A percentile compares a stretch with the other conserved stretches of the same genome.
phyloP scores from a whole-genome alignment of 2,113 vertebrate genomes.

The Recurvirostra avosetta region DNA sequence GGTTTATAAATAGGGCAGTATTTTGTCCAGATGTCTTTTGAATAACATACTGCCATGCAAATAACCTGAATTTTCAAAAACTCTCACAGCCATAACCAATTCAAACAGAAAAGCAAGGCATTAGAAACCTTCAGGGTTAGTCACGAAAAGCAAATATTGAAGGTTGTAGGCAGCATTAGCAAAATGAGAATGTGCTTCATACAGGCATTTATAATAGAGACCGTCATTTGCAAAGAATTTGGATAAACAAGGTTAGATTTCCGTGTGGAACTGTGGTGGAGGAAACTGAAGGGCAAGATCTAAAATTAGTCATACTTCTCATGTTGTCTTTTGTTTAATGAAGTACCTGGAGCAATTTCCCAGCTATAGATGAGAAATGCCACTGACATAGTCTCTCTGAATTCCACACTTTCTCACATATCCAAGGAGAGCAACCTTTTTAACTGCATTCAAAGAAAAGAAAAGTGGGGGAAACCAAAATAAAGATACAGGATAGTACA shows the following conservation, averaged over 20 bases:
- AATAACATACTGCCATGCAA: not conserved
- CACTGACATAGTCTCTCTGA: not conserved
- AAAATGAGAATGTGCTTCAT: not conserved
- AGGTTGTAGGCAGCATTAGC: not conserved
- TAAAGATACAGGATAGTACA: not conserved
- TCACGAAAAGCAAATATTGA: conserved; percentile 33
- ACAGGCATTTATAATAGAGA: not conserved
- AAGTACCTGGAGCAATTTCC: conserved; percentile 13
- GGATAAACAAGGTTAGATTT: conserved; percentile 31
- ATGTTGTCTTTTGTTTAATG: conserved; percentile 1
- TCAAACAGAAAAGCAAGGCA: not conserved
- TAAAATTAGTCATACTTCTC: conserved; percentile 4
- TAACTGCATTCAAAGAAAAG: not conserved
- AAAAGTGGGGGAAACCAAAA: not conserved
- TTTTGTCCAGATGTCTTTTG: not conserved
- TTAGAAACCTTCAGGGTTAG: not conserved
- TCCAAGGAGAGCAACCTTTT: not conserved
- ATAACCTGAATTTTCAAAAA: conserved; percentile 1
- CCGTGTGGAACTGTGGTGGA: not conserved
- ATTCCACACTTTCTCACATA: not conserved
- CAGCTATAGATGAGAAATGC: not conserved
- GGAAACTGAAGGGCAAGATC: not conserved
- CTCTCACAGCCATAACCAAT: not conserved
- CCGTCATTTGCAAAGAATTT: conserved; percentile 4
- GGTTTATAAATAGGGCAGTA: not conserved